Base-by-base conservation (phyloP, 2,113 vertebrate genomes). In the Octodon degus region DNA sequence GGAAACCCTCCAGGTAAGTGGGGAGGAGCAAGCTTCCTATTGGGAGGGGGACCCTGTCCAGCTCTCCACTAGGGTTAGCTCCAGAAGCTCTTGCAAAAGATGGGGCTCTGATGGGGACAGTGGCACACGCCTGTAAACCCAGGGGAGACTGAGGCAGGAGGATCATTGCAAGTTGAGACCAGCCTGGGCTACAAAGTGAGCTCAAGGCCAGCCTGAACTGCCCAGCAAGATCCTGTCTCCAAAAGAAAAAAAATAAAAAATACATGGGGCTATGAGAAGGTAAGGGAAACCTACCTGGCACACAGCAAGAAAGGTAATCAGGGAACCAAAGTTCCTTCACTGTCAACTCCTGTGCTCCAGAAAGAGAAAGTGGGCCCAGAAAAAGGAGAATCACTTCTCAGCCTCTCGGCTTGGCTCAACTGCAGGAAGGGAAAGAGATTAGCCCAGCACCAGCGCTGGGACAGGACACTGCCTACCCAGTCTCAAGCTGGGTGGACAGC, bases 321-420 rank as follows among this genome's bases (percentile, higher is more conserved):
- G 79, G 65, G 60, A 50, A 76, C 12, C 40, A 76, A 27, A 47
- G 40, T 50, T 47, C 43, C 80, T 89, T 12, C 1, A 62, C 55
- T 87, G 47, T 84, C 50, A 96, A 76, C 17, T 30, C 34, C 55
- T 91, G 94, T 30, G 37, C 86, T 65, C 68, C 2, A 65, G 60
- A 93, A 76, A 70, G 62, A 87, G 62, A 96, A 95, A 90, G 13
- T 25, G 6, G 79, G 32, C 20, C 80, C 86, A 72, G 60, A 50
- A 89, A 90, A 22, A 34, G 30, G 83, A 81, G 60, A 47, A 76
- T 43, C 10, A 9, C 74, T 76, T 76, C 24, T 1, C 2, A 11
- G 72, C 22, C 37, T 43, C 25, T 40, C 40, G 20, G n/a, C 24
- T 43, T 47, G 27, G 11, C 27, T 76, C 40, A 47, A 76, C 24